phyloP scores from a whole-genome alignment of 1,140 invertebrate genomes.

The Tetraneura akinire region DNA sequence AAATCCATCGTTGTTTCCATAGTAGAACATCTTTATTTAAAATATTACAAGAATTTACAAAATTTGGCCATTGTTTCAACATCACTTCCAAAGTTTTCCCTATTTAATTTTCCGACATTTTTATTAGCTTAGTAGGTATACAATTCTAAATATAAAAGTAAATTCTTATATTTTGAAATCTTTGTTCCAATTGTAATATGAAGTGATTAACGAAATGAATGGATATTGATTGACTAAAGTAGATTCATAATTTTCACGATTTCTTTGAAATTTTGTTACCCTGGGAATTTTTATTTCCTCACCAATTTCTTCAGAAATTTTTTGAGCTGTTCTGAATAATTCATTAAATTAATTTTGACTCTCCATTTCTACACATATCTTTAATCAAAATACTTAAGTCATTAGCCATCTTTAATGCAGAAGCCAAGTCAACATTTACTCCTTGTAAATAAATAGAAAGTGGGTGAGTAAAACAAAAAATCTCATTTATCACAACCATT shows the following conservation, averaged over 20 bases:
- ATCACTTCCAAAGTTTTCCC: not conserved
- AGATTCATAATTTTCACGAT: not conserved
- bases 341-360: not conserved
- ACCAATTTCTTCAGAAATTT: not conserved
- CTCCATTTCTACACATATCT: not conserved
- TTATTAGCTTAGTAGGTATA: not conserved
- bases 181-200: too few species aligned
- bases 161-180: not conserved
- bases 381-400: not conserved
- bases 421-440: not conserved
- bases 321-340: not conserved
- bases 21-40: not conserved
- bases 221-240: not conserved
- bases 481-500: not conserved
- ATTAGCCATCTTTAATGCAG: not conserved
- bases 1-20: not conserved
- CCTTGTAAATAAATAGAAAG: conserved; percentile 1
- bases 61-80: not conserved
- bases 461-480: not conserved
- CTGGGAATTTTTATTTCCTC: not conserved
- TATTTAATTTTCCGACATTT: not conserved
- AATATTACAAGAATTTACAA: not conserved
- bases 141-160: not conserved
- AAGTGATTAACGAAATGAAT: not conserved
- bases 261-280: not conserved